These are phyloP conservation scores for Fundulus diaphanus DNA, from an alignment of 2,797 vertebrate genomes.

Conservation along the genomic window DNA sequence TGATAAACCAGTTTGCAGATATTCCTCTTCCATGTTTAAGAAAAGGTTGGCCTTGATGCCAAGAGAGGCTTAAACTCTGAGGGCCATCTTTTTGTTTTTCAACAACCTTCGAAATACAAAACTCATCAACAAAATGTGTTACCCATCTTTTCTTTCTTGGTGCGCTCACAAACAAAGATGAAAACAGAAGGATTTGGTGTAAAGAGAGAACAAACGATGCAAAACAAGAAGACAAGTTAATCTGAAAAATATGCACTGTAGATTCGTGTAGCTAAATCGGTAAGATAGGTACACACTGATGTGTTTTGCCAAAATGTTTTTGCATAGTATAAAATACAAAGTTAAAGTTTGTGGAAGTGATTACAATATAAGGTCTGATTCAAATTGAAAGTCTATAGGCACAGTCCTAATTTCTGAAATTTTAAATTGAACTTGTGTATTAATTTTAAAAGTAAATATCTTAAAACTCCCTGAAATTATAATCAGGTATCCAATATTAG, in stretches of 20 bases:
- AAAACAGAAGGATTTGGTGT: constrained; percentile 12
- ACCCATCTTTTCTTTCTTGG: constrained; percentile 1
- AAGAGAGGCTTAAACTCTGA: not conserved
- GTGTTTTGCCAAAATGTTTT: constrained; percentile 5
- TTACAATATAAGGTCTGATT: not conserved
- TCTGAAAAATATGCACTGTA: constrained; percentile 34
- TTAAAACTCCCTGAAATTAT: not conserved
- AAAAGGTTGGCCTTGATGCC: not conserved
- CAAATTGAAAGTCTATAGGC: not conserved
- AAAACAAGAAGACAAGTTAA: constrained; percentile 38
- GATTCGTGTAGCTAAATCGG: constrained; percentile 27
- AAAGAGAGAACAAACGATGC: constrained; percentile 17
- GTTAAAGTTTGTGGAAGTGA: constrained; percentile 7
- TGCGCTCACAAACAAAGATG: constrained; percentile 16
- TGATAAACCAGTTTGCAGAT: not conserved
- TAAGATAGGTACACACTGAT: constrained; percentile 24
- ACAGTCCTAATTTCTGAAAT: not conserved
- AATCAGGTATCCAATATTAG: not conserved
- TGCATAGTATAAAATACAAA: constrained; percentile 9
- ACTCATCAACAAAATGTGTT: constrained; percentile 11
- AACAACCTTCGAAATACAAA: constrained; percentile 19
- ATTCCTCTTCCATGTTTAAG: not conserved
- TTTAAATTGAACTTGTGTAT: not conserved
- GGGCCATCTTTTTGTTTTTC: constrained; percentile 15
- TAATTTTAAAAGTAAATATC: not conserved